Conservation (phyloP, 2,113 vertebrate species). For the Mus musculus region GRCm39 chr6:43708501-43709000, state of each 20-base stretch:
- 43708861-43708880: constrained; percentile 17
- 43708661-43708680: constrained; percentile 27
- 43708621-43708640: constrained; percentile 57
- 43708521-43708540: constrained; percentile 75
- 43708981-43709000: neutral
- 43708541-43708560: constrained; percentile 9
- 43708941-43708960: neutral
- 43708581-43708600: constrained; percentile 77
- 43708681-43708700: constrained; percentile 59
- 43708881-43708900: constrained; percentile 1
- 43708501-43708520: constrained; percentile 75
- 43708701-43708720: constrained; percentile 70
- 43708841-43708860: constrained; percentile 46
- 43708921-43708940: neutral
- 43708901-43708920: neutral
- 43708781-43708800: constrained; percentile 18
- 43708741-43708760: constrained; percentile 23
- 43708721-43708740: constrained; percentile 43
- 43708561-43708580: constrained; percentile 62
- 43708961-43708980: neutral
- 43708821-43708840: constrained; percentile 34
- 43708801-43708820: neutral
- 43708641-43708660: constrained; percentile 12
- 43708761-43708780: constrained; percentile 62
- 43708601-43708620: constrained; percentile 44